These are phyloP conservation scores for Nipponacmea schrenckii DNA, from an alignment of 2,888 invertebrate species.

Conservation along the genomic window DNA sequence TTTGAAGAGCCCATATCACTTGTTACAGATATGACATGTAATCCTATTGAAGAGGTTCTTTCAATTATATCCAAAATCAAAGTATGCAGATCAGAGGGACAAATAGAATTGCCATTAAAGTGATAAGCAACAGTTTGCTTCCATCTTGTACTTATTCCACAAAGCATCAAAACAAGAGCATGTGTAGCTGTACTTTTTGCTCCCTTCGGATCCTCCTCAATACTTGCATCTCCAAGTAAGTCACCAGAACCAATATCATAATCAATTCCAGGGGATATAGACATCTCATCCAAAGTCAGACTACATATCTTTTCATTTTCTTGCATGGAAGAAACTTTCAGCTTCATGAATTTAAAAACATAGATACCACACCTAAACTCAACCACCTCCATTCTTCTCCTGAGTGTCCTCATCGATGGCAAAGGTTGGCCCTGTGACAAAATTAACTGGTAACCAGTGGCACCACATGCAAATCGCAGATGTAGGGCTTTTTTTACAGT, in stretches of 20 bases:
- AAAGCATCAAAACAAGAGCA: not conserved
- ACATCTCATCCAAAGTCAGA: not conserved
- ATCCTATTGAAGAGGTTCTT: not conserved
- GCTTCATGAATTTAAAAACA: slow-evolving; percentile 3
- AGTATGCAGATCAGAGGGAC: not conserved
- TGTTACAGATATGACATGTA: not conserved
- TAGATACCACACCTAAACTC: not conserved
- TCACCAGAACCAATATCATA: not conserved
- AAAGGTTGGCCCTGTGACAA: not conserved
- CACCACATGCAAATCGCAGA: not conserved
- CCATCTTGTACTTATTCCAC: not conserved
- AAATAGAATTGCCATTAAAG: not conserved
- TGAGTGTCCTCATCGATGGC: not conserved
- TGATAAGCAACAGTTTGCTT: not conserved
- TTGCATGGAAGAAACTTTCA: not conserved
- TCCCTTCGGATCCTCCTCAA: not conserved
- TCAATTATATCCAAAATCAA: not conserved
- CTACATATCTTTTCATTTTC: not conserved
- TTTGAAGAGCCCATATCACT: too few species aligned
- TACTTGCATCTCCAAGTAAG: not conserved
- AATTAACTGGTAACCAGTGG: not conserved
- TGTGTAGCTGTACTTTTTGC: not conserved
- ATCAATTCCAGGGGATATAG: not conserved
- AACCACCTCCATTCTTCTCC: not conserved
- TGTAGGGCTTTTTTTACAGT: not conserved